phyloP scores from a whole-genome alignment of 2,888 invertebrate species.

The Piscicola geometra region DNA sequence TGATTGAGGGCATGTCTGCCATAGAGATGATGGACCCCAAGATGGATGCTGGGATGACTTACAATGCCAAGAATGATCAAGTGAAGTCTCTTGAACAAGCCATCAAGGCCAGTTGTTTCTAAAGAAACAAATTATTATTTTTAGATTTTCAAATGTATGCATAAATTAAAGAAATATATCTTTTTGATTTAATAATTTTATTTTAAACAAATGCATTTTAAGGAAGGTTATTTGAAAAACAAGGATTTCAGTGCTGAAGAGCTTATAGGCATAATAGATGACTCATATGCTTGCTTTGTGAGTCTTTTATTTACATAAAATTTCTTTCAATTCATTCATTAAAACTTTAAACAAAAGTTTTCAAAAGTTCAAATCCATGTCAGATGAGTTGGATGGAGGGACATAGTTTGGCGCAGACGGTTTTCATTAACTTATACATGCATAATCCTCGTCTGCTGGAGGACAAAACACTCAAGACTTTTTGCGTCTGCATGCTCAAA shows the following conservation, averaged over 20 bases:
- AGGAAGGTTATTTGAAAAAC: slow-evolving; percentile 65
- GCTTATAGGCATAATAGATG: slow-evolving; percentile 87
- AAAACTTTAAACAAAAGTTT: too few relatives aligned
- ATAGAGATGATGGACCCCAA: slow-evolving; percentile 99
- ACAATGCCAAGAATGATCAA: slow-evolving; percentile 72
- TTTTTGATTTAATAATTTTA: neutral
- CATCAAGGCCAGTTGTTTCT: slow-evolving; percentile 66
- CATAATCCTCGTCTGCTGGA: slow-evolving; percentile 81
- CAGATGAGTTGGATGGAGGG: slow-evolving; percentile 90
- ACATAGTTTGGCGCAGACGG: slow-evolving; percentile 77
- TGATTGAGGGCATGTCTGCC: slow-evolving; percentile 98
- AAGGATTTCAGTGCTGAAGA: slow-evolving; percentile 68
- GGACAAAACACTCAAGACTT: slow-evolving; percentile 77
- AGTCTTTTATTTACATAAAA: slow-evolving; percentile 40
- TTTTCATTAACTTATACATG: slow-evolving; percentile 89
- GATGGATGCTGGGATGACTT: slow-evolving; percentile 98
- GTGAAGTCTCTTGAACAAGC: slow-evolving; percentile 81
- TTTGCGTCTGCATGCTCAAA: slow-evolving; percentile 81
- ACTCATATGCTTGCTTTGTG: slow-evolving; percentile 81
- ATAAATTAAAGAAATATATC: neutral
- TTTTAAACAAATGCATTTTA: slow-evolving; percentile 33
- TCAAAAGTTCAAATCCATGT: too few relatives aligned
- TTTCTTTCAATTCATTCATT: slow-evolving; percentile 5
- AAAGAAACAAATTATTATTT: neutral
- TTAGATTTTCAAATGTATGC: neutral